These are phyloP conservation scores for Drosophila flavopinicola DNA, from an alignment of 2,888 invertebrate genomes.

Conservation along the genomic window DNA sequence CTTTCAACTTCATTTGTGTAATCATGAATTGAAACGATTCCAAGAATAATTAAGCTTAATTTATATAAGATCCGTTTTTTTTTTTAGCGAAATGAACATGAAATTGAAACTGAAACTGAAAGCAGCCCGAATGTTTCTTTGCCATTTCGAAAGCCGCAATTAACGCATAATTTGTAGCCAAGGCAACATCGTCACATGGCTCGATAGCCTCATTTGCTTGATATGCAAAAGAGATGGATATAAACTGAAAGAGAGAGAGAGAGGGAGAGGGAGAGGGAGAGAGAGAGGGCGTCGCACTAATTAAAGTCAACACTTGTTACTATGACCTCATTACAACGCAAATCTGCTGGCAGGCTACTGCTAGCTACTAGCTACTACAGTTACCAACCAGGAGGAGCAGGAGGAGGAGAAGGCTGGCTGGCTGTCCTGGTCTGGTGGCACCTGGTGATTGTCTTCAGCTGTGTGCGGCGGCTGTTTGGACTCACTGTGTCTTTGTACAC, in stretches of 20 bases:
- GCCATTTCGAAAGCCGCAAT: constrained; percentile 40
- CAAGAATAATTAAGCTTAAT: too few species aligned
- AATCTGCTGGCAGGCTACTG: constrained; percentile 58
- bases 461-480: constrained; percentile 27
- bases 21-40: neutral
- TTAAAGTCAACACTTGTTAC: constrained; percentile 77
- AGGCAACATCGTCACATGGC: constrained; percentile 55
- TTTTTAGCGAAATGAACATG: constrained; percentile 2
- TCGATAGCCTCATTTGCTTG: constrained; percentile 36
- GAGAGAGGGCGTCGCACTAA: constrained; percentile 53
- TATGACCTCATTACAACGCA: constrained; percentile 76
- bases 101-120: neutral
- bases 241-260: constrained; percentile 6
- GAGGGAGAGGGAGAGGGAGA: neutral
- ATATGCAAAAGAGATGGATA: constrained; percentile 29
- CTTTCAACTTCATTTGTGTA: constrained; percentile 6
- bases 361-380: constrained; percentile 31
- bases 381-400: constrained; percentile 25
- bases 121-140: constrained; percentile 1
- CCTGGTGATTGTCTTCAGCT: constrained; percentile 69
- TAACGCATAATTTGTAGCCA: constrained; percentile 64
- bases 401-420: neutral
- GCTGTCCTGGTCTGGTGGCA: constrained; percentile 33
- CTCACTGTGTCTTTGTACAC: constrained; percentile 68
- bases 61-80: too few species aligned